Base-by-base conservation (phyloP, 2,113 vertebrate genomes). In the Phalacrocorax brasilianus region DNA sequence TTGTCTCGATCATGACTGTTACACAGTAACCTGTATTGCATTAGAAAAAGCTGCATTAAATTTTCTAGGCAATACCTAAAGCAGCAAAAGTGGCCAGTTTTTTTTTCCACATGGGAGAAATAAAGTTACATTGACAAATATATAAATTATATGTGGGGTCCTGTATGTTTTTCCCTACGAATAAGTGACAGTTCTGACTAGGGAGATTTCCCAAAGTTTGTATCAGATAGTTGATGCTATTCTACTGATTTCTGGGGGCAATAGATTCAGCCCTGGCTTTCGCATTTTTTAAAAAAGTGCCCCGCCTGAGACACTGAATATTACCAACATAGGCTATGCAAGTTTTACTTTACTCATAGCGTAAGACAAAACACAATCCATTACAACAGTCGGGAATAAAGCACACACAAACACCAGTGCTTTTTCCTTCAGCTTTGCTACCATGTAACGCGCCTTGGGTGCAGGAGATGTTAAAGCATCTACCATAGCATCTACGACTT, bases 361-460 rank as follows among this genome's bases (percentile, higher is more conserved):
- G 0, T 88, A 81, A 38, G 93, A 94, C 78, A 97, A 49, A 86
- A 97, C 9, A 2, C 23, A 85, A 92, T 98, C 97, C 91, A 97
- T 91, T 81, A 98, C 92, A 75, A 12, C n/a, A 1, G 97, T 97
- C 0, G 96, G 97, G 70, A 95, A 96, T 58, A 90, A 84, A 88
- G 95, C 79, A 63, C 90, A 97, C 16, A 96, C 52, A 70, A 96
- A 70, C 42, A 98, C 93, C 40, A 91, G 44, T 10, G 16, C 91
- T 85, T 97, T 98, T 8, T 97, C 97, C 87, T 93, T 96, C 33
- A 97, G 79, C 62, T 92, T 96, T 0, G 96, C 95, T 61, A 97
- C 96, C 81, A 98, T 97, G 95, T 99, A 98, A 79, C 98, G 96
- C 14, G 62, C 49, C 66, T 97, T 97, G 4, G 98, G 98, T 21